Percentiles rank a stretch among this genome's conserved stretches.
Conservation (phyloP, 2,797 vertebrate genomes). For the Apogon talboti region DNA sequence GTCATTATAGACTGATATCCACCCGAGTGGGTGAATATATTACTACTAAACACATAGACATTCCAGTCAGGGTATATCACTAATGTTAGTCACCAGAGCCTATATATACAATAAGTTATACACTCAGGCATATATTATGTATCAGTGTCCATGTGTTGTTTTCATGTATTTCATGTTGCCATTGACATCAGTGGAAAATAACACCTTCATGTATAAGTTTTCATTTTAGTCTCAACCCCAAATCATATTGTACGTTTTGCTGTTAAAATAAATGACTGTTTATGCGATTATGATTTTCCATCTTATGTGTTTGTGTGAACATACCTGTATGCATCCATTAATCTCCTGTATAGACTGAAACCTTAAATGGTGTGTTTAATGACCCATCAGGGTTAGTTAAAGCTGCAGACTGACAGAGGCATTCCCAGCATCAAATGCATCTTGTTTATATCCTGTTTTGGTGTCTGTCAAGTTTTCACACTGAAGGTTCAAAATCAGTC, state of each 20-base stretch:
- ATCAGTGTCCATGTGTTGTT: too few species aligned
- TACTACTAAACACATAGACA: not conserved
- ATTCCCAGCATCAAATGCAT: not conserved
- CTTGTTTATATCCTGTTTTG: not conserved
- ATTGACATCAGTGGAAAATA: too few species aligned
- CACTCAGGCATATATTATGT: too few species aligned
- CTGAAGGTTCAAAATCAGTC: not conserved
- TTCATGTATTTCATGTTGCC: too few species aligned
- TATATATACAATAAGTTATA: too few species aligned
- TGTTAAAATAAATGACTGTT: too few species aligned
- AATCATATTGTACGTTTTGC: too few species aligned
- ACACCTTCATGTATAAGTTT: too few species aligned
- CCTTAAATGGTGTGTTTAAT: constrained; percentile 27
- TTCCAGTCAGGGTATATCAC: too few species aligned
- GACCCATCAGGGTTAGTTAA: constrained; percentile 25
- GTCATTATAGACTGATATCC: not conserved
- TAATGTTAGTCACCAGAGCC: too few species aligned
- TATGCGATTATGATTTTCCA: not conserved
- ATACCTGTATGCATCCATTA: not conserved
- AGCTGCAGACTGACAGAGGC: constrained; percentile 22
- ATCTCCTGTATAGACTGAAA: constrained; percentile 32
- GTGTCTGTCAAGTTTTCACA: not conserved
- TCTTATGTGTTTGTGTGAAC: not conserved
- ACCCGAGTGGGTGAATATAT: not conserved
- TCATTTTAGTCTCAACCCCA: too few species aligned